Base-by-base conservation (phyloP, 2,113 vertebrate species). In the Oriolus oriolus region DNA sequence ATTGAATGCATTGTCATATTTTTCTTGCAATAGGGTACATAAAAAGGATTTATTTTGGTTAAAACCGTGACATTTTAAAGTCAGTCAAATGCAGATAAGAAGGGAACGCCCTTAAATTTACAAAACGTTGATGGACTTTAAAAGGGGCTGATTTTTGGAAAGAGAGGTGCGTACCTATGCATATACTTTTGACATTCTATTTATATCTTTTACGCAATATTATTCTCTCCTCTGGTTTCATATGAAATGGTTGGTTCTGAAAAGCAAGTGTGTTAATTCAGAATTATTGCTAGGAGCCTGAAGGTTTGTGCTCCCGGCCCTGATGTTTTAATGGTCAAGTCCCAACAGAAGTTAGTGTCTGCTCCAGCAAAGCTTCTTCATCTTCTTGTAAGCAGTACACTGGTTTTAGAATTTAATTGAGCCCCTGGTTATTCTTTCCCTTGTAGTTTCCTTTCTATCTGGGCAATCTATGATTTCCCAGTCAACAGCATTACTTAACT, bases 401-500 rank as follows among this genome's bases (percentile, higher is more conserved):
- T 52, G 10, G 2, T 50, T 88, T 86, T 65, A 77, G 59, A 61
- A 93, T 85, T 84, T 93, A 93, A 73, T 49, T 75, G 75, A 95
- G 49, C 14, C 20, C 23, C 42, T 79, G 65, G 28, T 82, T 92
- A 66, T 87, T 76, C 28, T 79, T 91, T 87, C 13, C 20, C 44
- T 78, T 76, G 50, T 87, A 84, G 73, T 66, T 95, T 86, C 53
- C 56, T 90, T 81, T 87, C 78, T 88, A 33, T 82, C 52, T 89
- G 74, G 35, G 24, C n/a, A 37, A 87, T 91, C 82, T 93, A 80
- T 41, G 90, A 94, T 88, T 92, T 59, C 35, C 82, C 78, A 90
- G 90, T 93, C 92, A 94, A 85, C 85, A 77, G 82, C 54, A 49
- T 94, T 74, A 86, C 79, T 96, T 97, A 96, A 96, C 86, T 96